Evolutionary conservation across 2,113 vertebrate species (phyloP).

Genomic region (Nymphicus hollandicus): DNA sequence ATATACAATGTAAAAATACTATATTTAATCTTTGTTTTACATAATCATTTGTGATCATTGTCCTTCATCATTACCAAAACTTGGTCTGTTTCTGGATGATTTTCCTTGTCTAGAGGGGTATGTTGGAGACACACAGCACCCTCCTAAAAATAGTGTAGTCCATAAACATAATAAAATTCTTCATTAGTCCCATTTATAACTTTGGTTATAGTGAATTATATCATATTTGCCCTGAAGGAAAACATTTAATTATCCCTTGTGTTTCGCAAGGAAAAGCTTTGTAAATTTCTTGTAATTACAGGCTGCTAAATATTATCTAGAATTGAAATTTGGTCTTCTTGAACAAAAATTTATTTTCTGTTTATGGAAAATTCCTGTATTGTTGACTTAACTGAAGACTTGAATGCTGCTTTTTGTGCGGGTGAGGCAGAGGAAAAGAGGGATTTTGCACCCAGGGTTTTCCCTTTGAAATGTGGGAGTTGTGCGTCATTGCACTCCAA

Average conservation of each 20-base stretch:
- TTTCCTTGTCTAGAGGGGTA: background rate
- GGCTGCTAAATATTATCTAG: background rate
- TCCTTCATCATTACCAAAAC: background rate
- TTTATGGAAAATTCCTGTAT: background rate
- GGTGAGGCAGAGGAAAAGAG: background rate
- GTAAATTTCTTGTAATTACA: background rate
- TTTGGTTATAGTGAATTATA: background rate
- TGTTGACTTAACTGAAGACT: background rate
- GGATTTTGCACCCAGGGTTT: background rate
- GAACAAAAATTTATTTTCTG: background rate
- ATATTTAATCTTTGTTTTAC: background rate
- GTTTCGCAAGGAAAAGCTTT: background rate
- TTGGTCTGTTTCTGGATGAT: background rate
- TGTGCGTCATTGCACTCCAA: background rate
- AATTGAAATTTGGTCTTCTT: background rate
- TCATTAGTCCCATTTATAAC: background rate
- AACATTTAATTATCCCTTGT: background rate
- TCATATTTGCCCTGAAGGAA: background rate
- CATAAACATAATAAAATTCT: background rate
- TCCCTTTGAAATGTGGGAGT: background rate
- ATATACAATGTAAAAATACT: background rate
- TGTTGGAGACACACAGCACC: background rate
- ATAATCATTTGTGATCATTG: background rate
- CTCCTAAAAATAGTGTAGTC: background rate
- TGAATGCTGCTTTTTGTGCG: background rate